Evolutionary conservation across 2,888 invertebrate genomes (phyloP), one percentile per base, ranked within the genome.

Genomic region (Apodemia duryi): DNA sequence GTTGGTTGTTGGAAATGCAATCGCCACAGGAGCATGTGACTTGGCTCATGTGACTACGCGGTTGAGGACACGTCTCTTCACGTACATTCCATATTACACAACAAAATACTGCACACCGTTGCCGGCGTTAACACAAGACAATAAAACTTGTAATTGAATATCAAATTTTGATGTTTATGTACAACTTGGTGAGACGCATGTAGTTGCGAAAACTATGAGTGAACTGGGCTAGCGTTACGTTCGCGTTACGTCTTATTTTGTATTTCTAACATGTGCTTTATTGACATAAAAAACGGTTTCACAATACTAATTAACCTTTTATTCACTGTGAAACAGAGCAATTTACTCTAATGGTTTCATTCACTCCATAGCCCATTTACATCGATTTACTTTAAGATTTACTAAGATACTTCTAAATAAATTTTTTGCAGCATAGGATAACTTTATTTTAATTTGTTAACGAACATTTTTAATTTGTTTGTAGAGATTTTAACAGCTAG

Each of bases 1-100:
- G 83, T 81, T 66, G 13, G 75, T 82, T 86, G 86, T 84, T 84
- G 86, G 73, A 76, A 83, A 77, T 77, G 77, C 81, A 76, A 74
- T 70, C 70, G 71, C 73, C 76, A 73, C 70, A 68, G 74, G 74
- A 79, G 74, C 80, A 82, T 81, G 81, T 80, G 80, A 81, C 79
- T 79, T 67, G 71, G 76, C 74, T 80, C 85, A 85, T 81, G 79
- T 84, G 85, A 82, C 79, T 72, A 70, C 69, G 71, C 57, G 65
- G 65, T 63, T 69, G 62, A 49, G 70, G 60, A 61, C 62, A 65
- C 61, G 65, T 67, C 67, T 64, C 65, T 60, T 64, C 60, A 63
- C 61, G 29, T 49, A 54, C 21, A 60, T 64, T 43, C 51, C 61
- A 65, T 41, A 32, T 41, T 38, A 28, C 41, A 62, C 29, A 43